Base-by-base conservation (phyloP, 2,113 vertebrate species). In the Zapus hudsonius region DNA sequence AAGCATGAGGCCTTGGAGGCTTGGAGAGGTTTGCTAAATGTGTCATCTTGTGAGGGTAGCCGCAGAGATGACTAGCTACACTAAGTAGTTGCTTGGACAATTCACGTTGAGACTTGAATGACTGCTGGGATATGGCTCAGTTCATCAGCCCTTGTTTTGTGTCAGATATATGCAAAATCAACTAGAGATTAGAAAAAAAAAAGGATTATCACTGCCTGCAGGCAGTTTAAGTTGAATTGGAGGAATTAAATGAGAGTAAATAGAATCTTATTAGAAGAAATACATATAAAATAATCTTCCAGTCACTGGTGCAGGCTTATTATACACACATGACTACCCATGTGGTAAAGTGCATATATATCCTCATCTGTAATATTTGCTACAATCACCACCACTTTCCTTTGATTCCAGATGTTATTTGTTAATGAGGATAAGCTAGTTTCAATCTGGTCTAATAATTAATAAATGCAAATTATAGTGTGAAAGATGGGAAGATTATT, bases 1-100 rank as follows among this genome's bases (percentile, higher is more conserved):
- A 96, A 92, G 27, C 87, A 27, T 87, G 63, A 96, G 36, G 83
- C 80, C 63, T 17, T 88, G 81, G 85, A 96, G 38, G 42, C 81
- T n/a, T n/a, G n/a, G n/a, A n/a, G 40, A 44, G 66, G 85, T 96
- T 95, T 91, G 1, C 80, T 96, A 29, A n/a, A 47, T 67, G 0
- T 91, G 33, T 55, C 13, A 19, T 52, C 92, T 55, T 20, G n/a
- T 40, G 38, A 75, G 25, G 80, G 76, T 61, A 86, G 75, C 20
- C 31, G 25, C 74, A 31, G 64, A 74, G 63, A 63, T 36, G 9
- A 88, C 42, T 89, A 8, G 1, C 6, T 93, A 3, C 84, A 63
- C 66, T 84, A 95, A 97, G 91, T 63, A 1, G 40, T 44, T 40
- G 9, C 5, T 57, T 23, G 73, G 15, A 72, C 12, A 12, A 75